Conservation (phyloP, 2,888 invertebrate genomes). For the Nineta flava region DNA sequence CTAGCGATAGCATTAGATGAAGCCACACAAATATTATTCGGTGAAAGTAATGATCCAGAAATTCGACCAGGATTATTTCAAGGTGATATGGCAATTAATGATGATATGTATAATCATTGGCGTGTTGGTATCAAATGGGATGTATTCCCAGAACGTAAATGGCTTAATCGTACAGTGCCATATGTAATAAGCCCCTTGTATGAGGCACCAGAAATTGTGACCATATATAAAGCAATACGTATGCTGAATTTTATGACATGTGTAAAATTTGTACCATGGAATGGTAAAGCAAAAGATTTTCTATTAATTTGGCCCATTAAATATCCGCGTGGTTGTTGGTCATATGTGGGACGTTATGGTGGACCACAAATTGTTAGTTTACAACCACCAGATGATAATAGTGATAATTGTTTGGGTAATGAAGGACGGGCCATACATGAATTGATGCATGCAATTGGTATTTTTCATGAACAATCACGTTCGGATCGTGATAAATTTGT, state of each 20-base stretch:
- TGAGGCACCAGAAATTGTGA: slow-evolving; percentile 37
- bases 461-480: slow-evolving; percentile 67
- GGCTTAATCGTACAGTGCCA: slow-evolving; percentile 47
- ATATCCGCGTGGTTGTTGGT: slow-evolving; percentile 56
- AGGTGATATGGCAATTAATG: slow-evolving; percentile 50
- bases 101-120: slow-evolving; percentile 40
- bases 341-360: slow-evolving; percentile 56
- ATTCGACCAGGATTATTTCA: slow-evolving; percentile 47
- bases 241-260: slow-evolving; percentile 48
- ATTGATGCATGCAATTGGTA: slow-evolving; percentile 63
- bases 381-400: slow-evolving; percentile 40
- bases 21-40: not conserved
- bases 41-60: slow-evolving; percentile 40
- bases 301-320: slow-evolving; percentile 48
- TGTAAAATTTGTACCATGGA: slow-evolving; percentile 45
- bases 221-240: slow-evolving; percentile 40
- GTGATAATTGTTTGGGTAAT: slow-evolving; percentile 45
- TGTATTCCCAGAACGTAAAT: slow-evolving; percentile 44
- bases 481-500: slow-evolving; percentile 56
- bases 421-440: slow-evolving; percentile 67
- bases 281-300: slow-evolving; percentile 44
- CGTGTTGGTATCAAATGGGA: slow-evolving; percentile 47
- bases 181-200: slow-evolving; percentile 46
- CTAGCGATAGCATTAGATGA: not conserved
- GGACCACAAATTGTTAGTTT: slow-evolving; percentile 59